Conservation (phyloP, 2,888 invertebrate genomes). For the Argynnis bischoffii region DNA sequence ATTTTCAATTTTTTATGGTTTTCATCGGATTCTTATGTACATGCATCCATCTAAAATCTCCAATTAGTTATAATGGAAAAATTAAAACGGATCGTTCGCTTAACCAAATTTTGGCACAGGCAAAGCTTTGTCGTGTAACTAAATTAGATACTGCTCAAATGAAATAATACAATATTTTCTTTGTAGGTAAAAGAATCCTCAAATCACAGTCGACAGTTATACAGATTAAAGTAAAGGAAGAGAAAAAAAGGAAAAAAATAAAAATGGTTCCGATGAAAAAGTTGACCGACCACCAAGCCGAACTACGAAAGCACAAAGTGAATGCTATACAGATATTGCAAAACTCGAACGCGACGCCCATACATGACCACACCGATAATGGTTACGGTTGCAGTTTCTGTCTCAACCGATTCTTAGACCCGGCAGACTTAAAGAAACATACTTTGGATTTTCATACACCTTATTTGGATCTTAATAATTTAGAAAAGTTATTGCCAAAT, state of each 20-base stretch:
- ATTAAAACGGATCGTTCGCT: too few relatives aligned
- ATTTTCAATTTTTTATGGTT: too few relatives aligned
- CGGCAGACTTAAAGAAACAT: constrained; percentile 56
- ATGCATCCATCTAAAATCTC: too few relatives aligned
- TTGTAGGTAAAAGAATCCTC: constrained; percentile 42
- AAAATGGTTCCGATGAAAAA: constrained; percentile 18
- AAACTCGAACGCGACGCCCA: constrained; percentile 62
- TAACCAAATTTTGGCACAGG: too few relatives aligned
- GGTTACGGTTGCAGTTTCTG: constrained; percentile 61
- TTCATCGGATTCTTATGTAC: too few relatives aligned
- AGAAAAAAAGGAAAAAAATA: constrained; percentile 22
- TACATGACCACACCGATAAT: constrained; percentile 49
- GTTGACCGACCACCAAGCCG: constrained; percentile 27
- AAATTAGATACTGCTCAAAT: background rate
- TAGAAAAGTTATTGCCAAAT: constrained; percentile 15
- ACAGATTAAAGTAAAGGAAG: constrained; percentile 23
- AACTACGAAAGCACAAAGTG: constrained; percentile 50
- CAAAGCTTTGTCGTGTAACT: too few relatives aligned
- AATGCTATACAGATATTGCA: constrained; percentile 54
- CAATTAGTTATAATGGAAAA: too few relatives aligned
- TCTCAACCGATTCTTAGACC: constrained; percentile 44
- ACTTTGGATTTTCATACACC: constrained; percentile 41
- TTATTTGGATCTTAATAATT: background rate
- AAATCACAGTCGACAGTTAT: constrained; percentile 12
- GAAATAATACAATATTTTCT: constrained; percentile 44